Conservation (phyloP, 2,888 invertebrate species). For the Crepidodera aurea region DNA sequence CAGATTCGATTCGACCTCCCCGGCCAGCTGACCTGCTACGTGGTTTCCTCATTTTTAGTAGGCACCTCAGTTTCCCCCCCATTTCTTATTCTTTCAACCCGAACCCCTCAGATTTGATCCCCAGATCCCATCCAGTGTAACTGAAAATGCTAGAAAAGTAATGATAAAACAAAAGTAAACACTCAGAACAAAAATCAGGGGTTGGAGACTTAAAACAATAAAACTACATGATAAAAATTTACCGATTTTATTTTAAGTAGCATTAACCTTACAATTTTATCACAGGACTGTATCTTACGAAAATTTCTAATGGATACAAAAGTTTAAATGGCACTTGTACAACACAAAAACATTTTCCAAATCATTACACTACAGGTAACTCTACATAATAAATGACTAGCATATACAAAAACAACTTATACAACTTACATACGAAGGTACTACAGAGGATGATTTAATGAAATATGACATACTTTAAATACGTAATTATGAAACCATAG, state of each 20-base stretch:
- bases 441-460: background rate
- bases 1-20: too few species aligned
- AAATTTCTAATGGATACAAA: conserved; percentile 44
- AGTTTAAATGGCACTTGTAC: conserved; percentile 39
- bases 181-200: too few species aligned
- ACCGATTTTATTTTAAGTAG: conserved; percentile 46
- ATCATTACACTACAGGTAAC: conserved; percentile 46
- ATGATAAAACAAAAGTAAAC: too few species aligned
- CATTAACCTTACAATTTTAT: conserved; percentile 54
- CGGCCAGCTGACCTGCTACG: too few species aligned
- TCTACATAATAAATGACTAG: conserved; percentile 34
- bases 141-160: too few species aligned
- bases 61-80: too few species aligned
- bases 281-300: conserved; percentile 58
- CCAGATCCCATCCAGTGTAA: too few species aligned
- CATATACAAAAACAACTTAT: conserved; percentile 43
- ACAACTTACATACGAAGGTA: conserved; percentile 1
- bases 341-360: conserved; percentile 39
- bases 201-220: too few species aligned
- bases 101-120: too few species aligned
- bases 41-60: too few species aligned
- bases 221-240: background rate
- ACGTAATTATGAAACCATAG: too few species aligned
- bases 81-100: too few species aligned
- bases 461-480: background rate